phyloP scores from a whole-genome alignment of 2,797 vertebrate species.

The Geotrypetes seraphini region DNA sequence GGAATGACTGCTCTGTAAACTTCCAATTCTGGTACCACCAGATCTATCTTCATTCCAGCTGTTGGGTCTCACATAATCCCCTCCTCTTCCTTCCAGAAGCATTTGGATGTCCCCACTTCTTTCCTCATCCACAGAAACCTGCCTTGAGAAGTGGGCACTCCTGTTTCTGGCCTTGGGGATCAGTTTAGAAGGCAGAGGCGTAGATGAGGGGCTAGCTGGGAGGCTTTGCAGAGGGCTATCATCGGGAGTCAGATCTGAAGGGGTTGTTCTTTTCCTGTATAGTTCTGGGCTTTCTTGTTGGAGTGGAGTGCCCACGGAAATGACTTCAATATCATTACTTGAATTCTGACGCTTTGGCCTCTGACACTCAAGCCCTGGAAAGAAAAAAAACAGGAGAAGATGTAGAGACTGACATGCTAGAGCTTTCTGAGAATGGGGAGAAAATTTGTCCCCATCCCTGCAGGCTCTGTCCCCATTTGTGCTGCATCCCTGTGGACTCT shows the following conservation, averaged over 20 bases:
- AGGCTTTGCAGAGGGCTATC: constrained; percentile 82
- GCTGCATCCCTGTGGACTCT: too few species aligned
- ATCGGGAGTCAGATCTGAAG: constrained; percentile 77
- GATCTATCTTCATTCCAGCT: constrained; percentile 78
- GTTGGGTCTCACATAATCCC: constrained; percentile 68
- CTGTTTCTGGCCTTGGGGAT: constrained; percentile 59
- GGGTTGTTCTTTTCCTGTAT: constrained; percentile 84
- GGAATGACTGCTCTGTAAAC: constrained; percentile 56
- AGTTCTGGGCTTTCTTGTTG: constrained; percentile 84
- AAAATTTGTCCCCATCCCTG: too few species aligned
- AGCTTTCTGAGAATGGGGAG: too few species aligned
- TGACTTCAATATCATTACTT: constrained; percentile 80
- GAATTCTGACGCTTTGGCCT: constrained; percentile 83
- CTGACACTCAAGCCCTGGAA: constrained; percentile 83
- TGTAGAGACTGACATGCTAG: too few species aligned
- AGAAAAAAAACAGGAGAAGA: accelerated
- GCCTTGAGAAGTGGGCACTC: constrained; percentile 79
- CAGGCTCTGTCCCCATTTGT: too few species aligned
- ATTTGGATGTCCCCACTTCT: constrained; percentile 85
- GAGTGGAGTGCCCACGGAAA: constrained; percentile 74
- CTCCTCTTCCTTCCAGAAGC: constrained; percentile 76
- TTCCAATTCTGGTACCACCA: constrained; percentile 34
- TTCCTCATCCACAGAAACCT: constrained; percentile 78
- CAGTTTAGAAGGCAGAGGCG: constrained; percentile 46
- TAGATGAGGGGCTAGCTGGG: constrained; percentile 70